A percentile compares a stretch with the other conserved stretches of the same genome.
Evolutionary conservation across 2,888 invertebrate species (phyloP).

Genomic region (Dynastes grantii): DNA sequence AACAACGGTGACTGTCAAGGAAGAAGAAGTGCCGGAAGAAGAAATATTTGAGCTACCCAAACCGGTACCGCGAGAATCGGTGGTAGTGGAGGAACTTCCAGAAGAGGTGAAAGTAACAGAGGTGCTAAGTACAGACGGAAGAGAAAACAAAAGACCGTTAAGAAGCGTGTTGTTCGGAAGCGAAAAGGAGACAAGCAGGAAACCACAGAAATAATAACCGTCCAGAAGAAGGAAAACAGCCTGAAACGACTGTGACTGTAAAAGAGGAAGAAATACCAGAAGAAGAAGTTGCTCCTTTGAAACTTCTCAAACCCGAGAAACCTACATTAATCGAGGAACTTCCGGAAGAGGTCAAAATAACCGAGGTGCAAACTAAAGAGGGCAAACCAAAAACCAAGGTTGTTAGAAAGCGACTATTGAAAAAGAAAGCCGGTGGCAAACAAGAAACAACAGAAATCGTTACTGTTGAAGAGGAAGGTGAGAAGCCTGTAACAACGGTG

Average conservation of each 20-base stretch:
- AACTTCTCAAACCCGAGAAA: constrained; percentile 57
- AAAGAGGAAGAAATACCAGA: constrained; percentile 59
- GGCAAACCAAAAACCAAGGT: constrained; percentile 63
- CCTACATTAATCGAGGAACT: constrained; percentile 61
- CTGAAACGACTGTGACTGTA: constrained; percentile 66
- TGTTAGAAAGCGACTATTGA: constrained; percentile 61
- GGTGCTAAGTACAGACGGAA: constrained; percentile 59
- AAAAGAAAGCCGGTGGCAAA: too few species aligned
- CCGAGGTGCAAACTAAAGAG: constrained; percentile 67
- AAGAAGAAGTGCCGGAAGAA: too few species aligned
- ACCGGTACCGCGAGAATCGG: too few species aligned
- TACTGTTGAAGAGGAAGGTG: too few species aligned
- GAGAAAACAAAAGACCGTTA: constrained; percentile 61
- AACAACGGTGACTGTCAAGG: too few species aligned
- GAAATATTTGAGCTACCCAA: too few species aligned
- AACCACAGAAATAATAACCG: constrained; percentile 70
- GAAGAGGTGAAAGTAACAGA: constrained; percentile 59
- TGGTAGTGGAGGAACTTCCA: constrained; percentile 53
- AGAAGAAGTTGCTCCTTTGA: constrained; percentile 56
- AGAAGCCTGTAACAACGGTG: constrained; percentile 60
- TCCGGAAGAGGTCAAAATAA: constrained; percentile 64
- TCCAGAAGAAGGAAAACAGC: constrained; percentile 69
- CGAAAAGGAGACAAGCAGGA: constrained; percentile 69
- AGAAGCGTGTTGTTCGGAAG: constrained; percentile 68
- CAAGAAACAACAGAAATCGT: too few species aligned